Evolutionary conservation across 2,113 vertebrate species (phyloP), one percentile per base, ranked within the genome.

Genomic region (Circaetus cinerascens): DNA sequence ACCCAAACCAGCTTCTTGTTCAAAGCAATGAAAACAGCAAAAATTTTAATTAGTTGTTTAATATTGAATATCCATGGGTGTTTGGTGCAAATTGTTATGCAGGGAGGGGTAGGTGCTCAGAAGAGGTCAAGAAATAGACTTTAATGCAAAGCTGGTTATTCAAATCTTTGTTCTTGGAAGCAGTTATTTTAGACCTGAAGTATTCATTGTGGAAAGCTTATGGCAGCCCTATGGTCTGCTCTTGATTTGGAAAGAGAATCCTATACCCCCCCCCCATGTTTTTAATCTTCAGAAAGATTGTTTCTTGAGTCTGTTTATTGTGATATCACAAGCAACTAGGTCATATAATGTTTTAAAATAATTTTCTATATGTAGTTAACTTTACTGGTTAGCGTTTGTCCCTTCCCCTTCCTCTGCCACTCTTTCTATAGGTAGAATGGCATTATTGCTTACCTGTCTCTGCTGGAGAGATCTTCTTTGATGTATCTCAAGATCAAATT

Each of bases 21-120:
- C 91, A 94, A 96, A 95, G 93, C 89, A 79, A 91, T 90, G 89
- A 96, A 95, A 96, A 86, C 91, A 93, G 94, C 86, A 96, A 50
- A 96, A 93, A 92, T 23, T 83, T 94, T 97, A 97, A 97, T 97
- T 95, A 94, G 94, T 71, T 95, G 57, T 96, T 96, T 95, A 97
- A 96, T 96, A 96, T 97, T 97, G 91, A 95, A 96, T 96, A 94
- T 94, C 93, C 89, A 71, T 59, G 14, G 12, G 57, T 91, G 80
- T 95, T 79, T 88, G 84, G 84, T 86, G 50, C 77, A 80, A 94
- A 94, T 94, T 67, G 38, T 89, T 90, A 90, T 82, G 84, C 87
- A 73, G 74, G 63, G 74, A 86, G 50, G 26, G 71, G 26, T 90
- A 67, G 46, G 32, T 56, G 81, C 62, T 88, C 53, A 15, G 3